A percentile compares a stretch with the other conserved stretches of the same genome.
Conservation (phyloP, 2,797 vertebrate species). For the Argya squamiceps region DNA sequence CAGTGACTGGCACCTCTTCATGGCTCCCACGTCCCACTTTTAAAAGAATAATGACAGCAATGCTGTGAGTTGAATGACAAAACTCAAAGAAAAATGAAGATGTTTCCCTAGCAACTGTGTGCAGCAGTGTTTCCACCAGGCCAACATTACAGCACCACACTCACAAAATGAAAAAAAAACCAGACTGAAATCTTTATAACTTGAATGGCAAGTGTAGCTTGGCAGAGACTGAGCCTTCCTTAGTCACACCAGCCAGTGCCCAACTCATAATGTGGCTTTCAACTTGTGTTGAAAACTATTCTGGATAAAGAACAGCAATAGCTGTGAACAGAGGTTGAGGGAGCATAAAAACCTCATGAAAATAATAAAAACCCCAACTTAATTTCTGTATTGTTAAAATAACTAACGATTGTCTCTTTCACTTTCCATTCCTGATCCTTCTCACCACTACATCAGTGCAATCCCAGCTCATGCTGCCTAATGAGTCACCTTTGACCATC, state of each 20-base stretch:
- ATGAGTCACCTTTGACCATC: neutral
- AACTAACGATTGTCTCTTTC: neutral
- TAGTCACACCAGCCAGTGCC: neutral
- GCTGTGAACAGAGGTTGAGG: neutral
- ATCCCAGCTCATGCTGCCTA: neutral
- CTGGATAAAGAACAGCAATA: neutral
- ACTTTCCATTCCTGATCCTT: neutral
- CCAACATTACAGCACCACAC: neutral
- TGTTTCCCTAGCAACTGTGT: slow-evolving; percentile 46
- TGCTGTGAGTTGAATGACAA: slow-evolving; percentile 40
- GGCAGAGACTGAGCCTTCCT: neutral
- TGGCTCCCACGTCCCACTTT: neutral
- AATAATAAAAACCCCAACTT: neutral
- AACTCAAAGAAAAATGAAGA: slow-evolving; percentile 43
- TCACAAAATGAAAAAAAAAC: neutral
- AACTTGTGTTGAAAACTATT: neutral
- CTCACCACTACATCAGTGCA: neutral
- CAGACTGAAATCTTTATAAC: neutral
- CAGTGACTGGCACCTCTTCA: slow-evolving; percentile 47
- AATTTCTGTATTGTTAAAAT: neutral
- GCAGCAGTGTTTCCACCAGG: neutral
- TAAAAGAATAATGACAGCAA: neutral
- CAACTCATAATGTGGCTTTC: neutral
- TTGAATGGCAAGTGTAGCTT: neutral
- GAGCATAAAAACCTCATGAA: neutral